Conservation (phyloP, 2,888 invertebrate genomes). For the Leptogaster cylindrica region DNA sequence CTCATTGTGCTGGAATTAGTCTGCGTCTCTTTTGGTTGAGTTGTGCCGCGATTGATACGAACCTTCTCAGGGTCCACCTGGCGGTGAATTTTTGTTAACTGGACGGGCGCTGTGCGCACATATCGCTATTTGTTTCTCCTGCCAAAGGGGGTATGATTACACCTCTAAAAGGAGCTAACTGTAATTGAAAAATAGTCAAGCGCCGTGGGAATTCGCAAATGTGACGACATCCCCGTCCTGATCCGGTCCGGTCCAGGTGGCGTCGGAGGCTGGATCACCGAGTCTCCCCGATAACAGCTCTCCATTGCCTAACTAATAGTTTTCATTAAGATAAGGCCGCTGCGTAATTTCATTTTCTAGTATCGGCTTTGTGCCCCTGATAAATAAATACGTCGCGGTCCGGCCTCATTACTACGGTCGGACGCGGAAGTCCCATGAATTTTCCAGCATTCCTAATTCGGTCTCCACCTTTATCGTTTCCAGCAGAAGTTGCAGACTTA, state of each 20-base stretch:
- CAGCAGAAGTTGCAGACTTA: conserved; percentile 28
- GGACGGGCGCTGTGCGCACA: conserved; percentile 17
- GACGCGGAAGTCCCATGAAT: conserved; percentile 25
- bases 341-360: conserved; percentile 35
- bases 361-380: conserved; percentile 19
- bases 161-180: conserved; percentile 15
- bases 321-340: conserved; percentile 37
- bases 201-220: conserved; percentile 29
- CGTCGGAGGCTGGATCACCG: background rate
- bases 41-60: conserved; percentile 19
- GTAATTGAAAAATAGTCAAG: conserved; percentile 30
- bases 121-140: conserved; percentile 38
- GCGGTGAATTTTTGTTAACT: conserved; percentile 24
- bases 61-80: background rate
- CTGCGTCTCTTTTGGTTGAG: conserved; percentile 26
- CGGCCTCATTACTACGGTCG: background rate
- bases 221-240: background rate
- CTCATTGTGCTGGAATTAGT: conserved; percentile 36
- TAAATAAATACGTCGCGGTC: conserved; percentile 8
- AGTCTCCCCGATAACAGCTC: conserved; percentile 1
- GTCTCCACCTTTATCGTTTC: conserved; percentile 6
- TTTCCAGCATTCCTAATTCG: background rate
- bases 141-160: conserved; percentile 16
- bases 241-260: no score
- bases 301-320: conserved; percentile 31